Evolutionary conservation across 2,888 invertebrate species (phyloP).

Genomic region (Tupiocoris notatus): DNA sequence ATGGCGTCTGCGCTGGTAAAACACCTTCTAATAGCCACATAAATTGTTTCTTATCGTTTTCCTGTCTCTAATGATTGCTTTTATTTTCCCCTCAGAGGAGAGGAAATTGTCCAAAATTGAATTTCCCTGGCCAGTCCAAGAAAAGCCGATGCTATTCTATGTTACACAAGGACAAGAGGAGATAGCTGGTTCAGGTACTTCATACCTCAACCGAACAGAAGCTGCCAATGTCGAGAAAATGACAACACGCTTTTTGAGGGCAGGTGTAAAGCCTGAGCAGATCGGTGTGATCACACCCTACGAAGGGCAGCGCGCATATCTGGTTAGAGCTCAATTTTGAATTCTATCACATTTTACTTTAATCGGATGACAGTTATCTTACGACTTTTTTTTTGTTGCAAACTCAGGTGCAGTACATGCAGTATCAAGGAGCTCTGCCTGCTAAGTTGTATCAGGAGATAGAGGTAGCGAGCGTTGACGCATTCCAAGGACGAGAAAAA

Average conservation of each 20-base stretch:
- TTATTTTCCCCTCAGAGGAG: slow-evolving; percentile 78
- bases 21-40: too few relatives aligned
- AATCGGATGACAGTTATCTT: too few relatives aligned
- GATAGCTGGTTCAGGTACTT: slow-evolving; percentile 97
- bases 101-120: slow-evolving; percentile 84
- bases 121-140: slow-evolving; percentile 96
- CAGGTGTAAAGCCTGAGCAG: slow-evolving; percentile 95
- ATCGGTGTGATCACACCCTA: slow-evolving; percentile 99
- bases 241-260: slow-evolving; percentile 89
- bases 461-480: slow-evolving; percentile 99
- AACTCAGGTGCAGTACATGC: slow-evolving; percentile 92
- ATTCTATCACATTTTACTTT: too few relatives aligned
- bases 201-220: slow-evolving; percentile 96
- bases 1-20: slow-evolving; percentile 84
- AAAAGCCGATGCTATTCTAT: slow-evolving; percentile 98
- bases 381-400: too few relatives aligned
- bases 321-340: too few relatives aligned
- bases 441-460: slow-evolving; percentile 97
- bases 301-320: slow-evolving; percentile 95
- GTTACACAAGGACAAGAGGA: slow-evolving; percentile 98
- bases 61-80: background rate
- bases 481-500: slow-evolving; percentile 96
- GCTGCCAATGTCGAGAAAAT: slow-evolving; percentile 98
- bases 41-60: too few relatives aligned
- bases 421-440: slow-evolving; percentile 95